Conservation (phyloP, 2,888 invertebrate species). For the Acleris holmiana region DNA sequence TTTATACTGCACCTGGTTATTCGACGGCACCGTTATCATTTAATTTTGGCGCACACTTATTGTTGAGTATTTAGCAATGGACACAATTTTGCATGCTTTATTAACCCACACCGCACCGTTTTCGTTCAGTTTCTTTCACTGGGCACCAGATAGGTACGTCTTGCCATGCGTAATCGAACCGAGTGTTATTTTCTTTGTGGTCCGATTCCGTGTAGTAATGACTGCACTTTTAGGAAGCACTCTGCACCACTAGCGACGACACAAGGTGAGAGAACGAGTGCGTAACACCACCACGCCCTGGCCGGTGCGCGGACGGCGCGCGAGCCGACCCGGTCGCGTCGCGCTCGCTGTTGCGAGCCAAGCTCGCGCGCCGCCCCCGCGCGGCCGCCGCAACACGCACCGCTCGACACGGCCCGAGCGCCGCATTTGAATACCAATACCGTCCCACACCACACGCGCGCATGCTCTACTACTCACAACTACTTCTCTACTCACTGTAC, state of each 20-base stretch:
- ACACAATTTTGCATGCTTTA: constrained; percentile 85
- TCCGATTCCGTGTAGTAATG: constrained; percentile 60
- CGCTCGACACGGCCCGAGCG: constrained; percentile 81
- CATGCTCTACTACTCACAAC: constrained; percentile 78
- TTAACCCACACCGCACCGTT: constrained; percentile 82
- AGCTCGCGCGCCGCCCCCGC: constrained; percentile 36
- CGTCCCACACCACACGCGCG: constrained; percentile 83
- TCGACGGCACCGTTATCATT: constrained; percentile 83
- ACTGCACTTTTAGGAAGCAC: constrained; percentile 80
- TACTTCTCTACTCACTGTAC: constrained; percentile 80
- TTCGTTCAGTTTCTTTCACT: constrained; percentile 81
- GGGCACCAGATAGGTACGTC: constrained; percentile 80
- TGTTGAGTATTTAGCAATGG: constrained; percentile 84
- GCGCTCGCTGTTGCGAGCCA: constrained; percentile 36
- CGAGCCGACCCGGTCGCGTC: constrained; percentile 1
- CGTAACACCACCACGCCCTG: constrained; percentile 57
- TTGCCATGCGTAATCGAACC: constrained; percentile 58
- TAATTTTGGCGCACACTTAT: constrained; percentile 83
- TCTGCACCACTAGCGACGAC: constrained; percentile 81
- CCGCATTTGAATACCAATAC: constrained; percentile 91
- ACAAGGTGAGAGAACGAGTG: constrained; percentile 84
- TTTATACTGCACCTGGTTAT: constrained; percentile 81
- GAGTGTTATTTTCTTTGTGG: constrained; percentile 18
- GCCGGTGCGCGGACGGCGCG: constrained; percentile 15
- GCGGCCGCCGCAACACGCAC: constrained; percentile 41